Percentiles rank a stretch among this genome's conserved stretches.
These are phyloP conservation scores for Thunnus thynnus DNA, from an alignment of 2,113 vertebrate genomes.

Conservation along the genomic window DNA sequence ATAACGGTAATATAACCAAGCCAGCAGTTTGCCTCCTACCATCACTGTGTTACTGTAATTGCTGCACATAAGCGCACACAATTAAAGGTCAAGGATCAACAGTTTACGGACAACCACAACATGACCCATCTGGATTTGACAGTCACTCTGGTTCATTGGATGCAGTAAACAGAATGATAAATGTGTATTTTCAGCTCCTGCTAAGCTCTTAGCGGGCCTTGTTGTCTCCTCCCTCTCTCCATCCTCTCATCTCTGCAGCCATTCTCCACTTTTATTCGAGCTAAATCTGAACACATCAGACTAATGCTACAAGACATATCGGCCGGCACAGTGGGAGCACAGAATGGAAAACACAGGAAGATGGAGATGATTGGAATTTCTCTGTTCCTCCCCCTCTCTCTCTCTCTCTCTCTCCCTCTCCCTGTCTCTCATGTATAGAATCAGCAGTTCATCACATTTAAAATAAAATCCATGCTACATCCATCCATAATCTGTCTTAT, in stretches of 20 bases:
- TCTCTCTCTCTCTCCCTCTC: background rate
- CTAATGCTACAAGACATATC: constrained; percentile 49
- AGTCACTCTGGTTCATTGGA: constrained; percentile 36
- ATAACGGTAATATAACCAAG: constrained; percentile 4
- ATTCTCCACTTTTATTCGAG: constrained; percentile 40
- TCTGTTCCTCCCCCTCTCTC: background rate
- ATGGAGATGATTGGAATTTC: constrained; percentile 25
- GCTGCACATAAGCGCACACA: constrained; percentile 16
- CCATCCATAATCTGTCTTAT: background rate
- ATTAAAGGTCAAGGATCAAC: constrained; percentile 48
- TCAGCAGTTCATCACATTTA: background rate
- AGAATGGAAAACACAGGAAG: constrained; percentile 7
- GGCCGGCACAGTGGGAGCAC: constrained; percentile 21
- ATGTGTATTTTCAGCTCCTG: constrained; percentile 51
- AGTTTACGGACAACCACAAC: constrained; percentile 41
- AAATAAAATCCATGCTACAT: background rate
- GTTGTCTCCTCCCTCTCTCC: constrained; percentile 32
- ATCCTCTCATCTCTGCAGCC: constrained; percentile 24
- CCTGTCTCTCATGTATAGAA: background rate
- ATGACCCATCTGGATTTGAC: constrained; percentile 51
- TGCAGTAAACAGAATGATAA: constrained; percentile 51
- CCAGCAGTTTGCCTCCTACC: background rate
- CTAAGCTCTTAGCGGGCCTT: constrained; percentile 39
- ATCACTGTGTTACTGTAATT: constrained; percentile 37
- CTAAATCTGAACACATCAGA: constrained; percentile 61